Percentiles rank a stretch among this genome's conserved stretches.
These are phyloP conservation scores for Stomorhina lunata DNA, from an alignment of 2,888 invertebrate species.

Conservation along the genomic window DNA sequence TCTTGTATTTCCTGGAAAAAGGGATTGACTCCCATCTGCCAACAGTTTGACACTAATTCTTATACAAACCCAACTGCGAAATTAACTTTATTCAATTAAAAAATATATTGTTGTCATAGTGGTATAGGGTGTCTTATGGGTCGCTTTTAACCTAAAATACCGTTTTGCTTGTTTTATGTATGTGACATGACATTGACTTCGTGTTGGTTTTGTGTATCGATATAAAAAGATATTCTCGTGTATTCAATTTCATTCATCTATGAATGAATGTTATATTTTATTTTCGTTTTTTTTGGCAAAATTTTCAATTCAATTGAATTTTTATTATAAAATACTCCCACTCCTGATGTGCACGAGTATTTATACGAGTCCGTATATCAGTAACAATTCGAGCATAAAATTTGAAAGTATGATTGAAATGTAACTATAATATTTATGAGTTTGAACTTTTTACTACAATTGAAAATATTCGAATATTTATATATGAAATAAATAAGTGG, in stretches of 20 bases:
- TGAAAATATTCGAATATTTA: conserved; percentile 13
- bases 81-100: too few relatives aligned
- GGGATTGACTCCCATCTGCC: too few relatives aligned
- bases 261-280: conserved; percentile 18
- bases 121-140: too few relatives aligned
- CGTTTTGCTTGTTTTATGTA: conserved; percentile 26
- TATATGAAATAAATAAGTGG: neutral
- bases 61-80: too few relatives aligned
- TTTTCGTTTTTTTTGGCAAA: conserved; percentile 33
- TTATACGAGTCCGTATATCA: neutral
- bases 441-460: conserved; percentile 31
- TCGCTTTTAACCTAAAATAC: too few relatives aligned
- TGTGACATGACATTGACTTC: conserved; percentile 65
- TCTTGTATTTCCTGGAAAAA: too few relatives aligned
- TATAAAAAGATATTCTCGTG: conserved; percentile 22
- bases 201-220: conserved; percentile 30
- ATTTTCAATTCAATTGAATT: conserved; percentile 53
- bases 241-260: conserved; percentile 18
- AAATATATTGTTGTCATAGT: too few relatives aligned
- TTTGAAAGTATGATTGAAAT: conserved; percentile 66
- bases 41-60: too few relatives aligned
- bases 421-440: conserved; percentile 64
- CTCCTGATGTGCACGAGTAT: neutral
- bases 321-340: conserved; percentile 36
- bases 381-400: conserved; percentile 56